Evolutionary conservation across 1,140 invertebrate genomes (phyloP), one percentile per base, ranked within the genome.

Genomic region (Drosophila varians): DNA sequence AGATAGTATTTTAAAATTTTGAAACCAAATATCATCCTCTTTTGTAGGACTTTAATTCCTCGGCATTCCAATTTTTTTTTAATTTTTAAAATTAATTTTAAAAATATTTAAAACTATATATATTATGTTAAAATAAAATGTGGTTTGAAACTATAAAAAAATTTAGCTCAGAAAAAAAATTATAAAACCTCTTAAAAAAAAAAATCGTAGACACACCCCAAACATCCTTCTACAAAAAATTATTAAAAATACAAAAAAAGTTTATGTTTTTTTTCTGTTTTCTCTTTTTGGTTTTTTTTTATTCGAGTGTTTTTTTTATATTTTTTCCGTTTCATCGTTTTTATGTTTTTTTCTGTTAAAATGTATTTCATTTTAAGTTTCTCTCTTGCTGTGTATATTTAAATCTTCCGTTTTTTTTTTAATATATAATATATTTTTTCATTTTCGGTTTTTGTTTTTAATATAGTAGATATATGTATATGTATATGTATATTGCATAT

Each of bases 281-380:
- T 60, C 36, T 60, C 36, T 51, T 56, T 72, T 82, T 31, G 9
- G 11, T 40, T 74, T 56, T 54, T 73, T 60, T 84, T 84, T 84
- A 58, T 84, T 84, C 47, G 49, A 75, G 75, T 84, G 66, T 86
- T 75, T 65, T 74, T 52, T 78, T 62, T 58, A 54, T 25, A 26
- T 68, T 65, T 53, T 54, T 26, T 36, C 48, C 42, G 38, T 69
- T 73, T 84, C 71, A 40, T 46, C 74, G 36, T 12, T 38, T 38
- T 31, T n/a, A n/a, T 28, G 7, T 28, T 79, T 86, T 72, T 86
- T 86, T 77, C 69, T 82, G 86, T 84, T 77, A 87, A 86, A 86
- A 87, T 86, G 76, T 84, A 58, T 84, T n/a, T 79, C 78, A 57
- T 70, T 77, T 68, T 79, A 42, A 61, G 45, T 34, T 55, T 51